Base-by-base conservation (phyloP, 2,113 vertebrate genomes). In the Sarotherodon lohbergeri region DNA sequence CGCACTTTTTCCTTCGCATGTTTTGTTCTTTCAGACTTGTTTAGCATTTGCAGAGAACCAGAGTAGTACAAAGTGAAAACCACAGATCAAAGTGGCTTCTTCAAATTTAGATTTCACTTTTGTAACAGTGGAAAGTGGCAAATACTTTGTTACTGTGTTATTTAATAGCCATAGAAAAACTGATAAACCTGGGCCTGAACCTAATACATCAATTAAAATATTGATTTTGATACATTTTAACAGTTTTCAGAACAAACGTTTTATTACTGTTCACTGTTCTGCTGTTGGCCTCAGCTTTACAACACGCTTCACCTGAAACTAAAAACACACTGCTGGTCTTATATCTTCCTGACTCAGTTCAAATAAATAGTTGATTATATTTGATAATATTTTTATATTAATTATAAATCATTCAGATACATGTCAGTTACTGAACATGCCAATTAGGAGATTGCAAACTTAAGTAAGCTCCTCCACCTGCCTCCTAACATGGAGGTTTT, bases 251-350 rank as follows among this genome's bases (percentile, higher is more conserved):
- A 24, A 46, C 22, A 46, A 24, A 43, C 36, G 0, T 14, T 22
- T 71, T 16, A 46, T 8, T 27, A 4, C 12, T 9, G 9, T 71
- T 43, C 36, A 0, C 14, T 0, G 12, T 43, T 3, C 4, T 71
- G n/a, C 66, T 71, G 1, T 71, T 71, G 36, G 19, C 36, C 36
- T 71, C 63, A 71, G 34, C 39, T 43, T 46, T 46, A 41, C 39
- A 27, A 27, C 8, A 16, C 5, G 22, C 13, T 14, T 6, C 39
- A 73, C n/a, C 22, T 8, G 9, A 5, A 16, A 46, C 22, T 73
- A 27, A 46, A 71, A 73, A 46, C 39, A 43, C 12, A 73, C 41
- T 17, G 17, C 19, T 29, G 14, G 22, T 48, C 5, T 10, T 29
- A 11, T 48, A 29, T 17, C 24, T 76, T 76, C 22, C 22, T 76